Evolutionary conservation across 2,797 vertebrate genomes (phyloP).

Genomic region (Bucorvus abyssinicus): DNA sequence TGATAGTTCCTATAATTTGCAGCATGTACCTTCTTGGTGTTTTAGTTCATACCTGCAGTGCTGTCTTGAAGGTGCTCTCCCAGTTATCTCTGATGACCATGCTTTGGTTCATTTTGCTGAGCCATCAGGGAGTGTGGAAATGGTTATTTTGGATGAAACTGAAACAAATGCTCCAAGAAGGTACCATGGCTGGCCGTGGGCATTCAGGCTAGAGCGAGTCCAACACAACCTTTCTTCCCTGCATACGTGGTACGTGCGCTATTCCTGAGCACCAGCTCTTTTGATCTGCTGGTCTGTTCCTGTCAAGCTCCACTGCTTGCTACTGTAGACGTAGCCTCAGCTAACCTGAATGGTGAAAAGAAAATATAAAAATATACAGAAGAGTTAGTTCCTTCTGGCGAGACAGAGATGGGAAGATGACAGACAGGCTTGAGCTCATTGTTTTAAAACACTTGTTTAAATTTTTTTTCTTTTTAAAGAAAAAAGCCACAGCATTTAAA

Average conservation of each 20-base stretch:
- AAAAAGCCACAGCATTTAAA: neutral
- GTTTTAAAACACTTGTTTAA: neutral
- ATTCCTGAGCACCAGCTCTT: neutral
- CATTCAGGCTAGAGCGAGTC: neutral
- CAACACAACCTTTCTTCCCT: neutral
- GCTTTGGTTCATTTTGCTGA: neutral
- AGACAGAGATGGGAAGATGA: neutral
- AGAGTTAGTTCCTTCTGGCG: neutral
- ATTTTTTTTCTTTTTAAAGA: neutral
- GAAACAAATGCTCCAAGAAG: neutral
- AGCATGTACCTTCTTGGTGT: neutral
- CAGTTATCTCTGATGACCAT: neutral
- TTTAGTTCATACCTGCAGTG: neutral
- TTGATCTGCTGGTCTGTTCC: neutral
- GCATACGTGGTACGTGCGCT: fast-evolving
- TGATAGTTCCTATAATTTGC: neutral
- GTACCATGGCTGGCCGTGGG: neutral
- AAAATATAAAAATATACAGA: neutral
- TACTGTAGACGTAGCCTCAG: neutral
- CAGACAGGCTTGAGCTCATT: neutral
- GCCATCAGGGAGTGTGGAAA: neutral
- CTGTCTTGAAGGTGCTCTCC: neutral
- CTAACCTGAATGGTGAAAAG: neutral
- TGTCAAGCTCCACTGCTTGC: neutral
- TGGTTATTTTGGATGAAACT: neutral